A percentile compares a stretch with the other conserved stretches of the same genome.
Conservation (phyloP, 2,113 vertebrate species). For the Tamias sibiricus region DNA sequence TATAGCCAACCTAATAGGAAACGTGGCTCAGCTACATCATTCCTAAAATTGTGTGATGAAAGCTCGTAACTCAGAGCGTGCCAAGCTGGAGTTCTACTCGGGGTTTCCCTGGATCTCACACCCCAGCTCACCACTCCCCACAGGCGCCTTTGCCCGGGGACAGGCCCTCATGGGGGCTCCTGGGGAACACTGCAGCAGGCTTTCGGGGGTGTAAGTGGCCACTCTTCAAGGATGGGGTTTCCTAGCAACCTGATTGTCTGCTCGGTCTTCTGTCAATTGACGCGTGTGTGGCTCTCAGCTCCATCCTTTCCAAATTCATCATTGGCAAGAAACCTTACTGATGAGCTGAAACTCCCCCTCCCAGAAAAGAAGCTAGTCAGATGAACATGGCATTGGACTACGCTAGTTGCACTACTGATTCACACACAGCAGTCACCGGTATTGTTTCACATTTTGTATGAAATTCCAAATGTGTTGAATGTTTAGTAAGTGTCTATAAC, state of each 20-base stretch:
- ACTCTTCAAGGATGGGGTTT: neutral
- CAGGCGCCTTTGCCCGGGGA: accelerated
- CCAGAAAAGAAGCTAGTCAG: neutral
- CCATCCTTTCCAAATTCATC: neutral
- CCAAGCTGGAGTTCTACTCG: neutral
- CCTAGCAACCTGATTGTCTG: slow-evolving; percentile 56
- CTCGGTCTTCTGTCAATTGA: neutral
- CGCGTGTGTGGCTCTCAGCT: neutral
- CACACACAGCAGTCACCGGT: too few relatives aligned
- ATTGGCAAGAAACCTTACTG: neutral
- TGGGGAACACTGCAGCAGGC: neutral
- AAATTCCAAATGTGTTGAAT: neutral
- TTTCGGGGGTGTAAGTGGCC: neutral
- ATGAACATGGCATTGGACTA: neutral
- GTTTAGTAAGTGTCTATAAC: neutral
- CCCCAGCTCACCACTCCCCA: neutral
- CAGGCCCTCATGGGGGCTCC: neutral
- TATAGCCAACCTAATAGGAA: neutral
- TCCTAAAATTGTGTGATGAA: neutral
- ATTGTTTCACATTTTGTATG: neutral
- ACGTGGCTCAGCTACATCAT: neutral
- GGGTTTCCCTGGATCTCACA: neutral
- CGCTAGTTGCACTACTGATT: neutral
- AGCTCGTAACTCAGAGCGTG: neutral
- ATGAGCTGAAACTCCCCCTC: neutral